A percentile compares a stretch with the other conserved stretches of the same genome.
Evolutionary conservation across 2,888 invertebrate species (phyloP).

Genomic region (Diabrotica balteata): DNA sequence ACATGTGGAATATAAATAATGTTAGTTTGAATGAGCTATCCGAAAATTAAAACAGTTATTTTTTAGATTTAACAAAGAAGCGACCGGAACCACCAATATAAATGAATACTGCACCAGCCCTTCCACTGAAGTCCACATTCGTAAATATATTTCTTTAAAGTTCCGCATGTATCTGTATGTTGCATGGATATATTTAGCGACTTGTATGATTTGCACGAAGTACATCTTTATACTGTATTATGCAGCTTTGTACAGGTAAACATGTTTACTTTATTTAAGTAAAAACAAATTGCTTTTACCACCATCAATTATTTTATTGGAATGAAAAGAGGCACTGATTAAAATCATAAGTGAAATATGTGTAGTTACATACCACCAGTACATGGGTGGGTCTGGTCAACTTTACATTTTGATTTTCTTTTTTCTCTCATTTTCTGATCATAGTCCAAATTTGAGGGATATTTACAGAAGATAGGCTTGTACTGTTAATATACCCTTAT

Average conservation of each 20-base stretch:
- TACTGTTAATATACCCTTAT: too few species aligned
- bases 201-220: slow-evolving; percentile 39
- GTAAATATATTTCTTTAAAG: slow-evolving; percentile 35
- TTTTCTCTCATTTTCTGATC: too few species aligned
- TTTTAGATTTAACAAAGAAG: slow-evolving; percentile 10
- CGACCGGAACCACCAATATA: slow-evolving; percentile 25
- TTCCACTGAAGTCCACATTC: slow-evolving; percentile 26
- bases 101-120: slow-evolving; percentile 32
- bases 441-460: too few species aligned
- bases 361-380: too few species aligned
- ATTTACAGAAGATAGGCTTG: too few species aligned
- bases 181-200: slow-evolving; percentile 39
- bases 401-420: too few species aligned
- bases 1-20: too few species aligned
- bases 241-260: slow-evolving; percentile 37
- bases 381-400: too few species aligned
- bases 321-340: not conserved
- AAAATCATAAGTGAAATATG: not conserved
- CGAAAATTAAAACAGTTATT: too few species aligned
- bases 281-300: not conserved
- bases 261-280: slow-evolving; percentile 6
- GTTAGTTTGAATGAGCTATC: too few species aligned
- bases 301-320: not conserved
- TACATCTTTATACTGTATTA: slow-evolving; percentile 34
- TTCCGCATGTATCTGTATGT: slow-evolving; percentile 29